Evolutionary conservation across 2,797 vertebrate genomes (phyloP).

Genomic region (Pangasius sanitwongsei): DNA sequence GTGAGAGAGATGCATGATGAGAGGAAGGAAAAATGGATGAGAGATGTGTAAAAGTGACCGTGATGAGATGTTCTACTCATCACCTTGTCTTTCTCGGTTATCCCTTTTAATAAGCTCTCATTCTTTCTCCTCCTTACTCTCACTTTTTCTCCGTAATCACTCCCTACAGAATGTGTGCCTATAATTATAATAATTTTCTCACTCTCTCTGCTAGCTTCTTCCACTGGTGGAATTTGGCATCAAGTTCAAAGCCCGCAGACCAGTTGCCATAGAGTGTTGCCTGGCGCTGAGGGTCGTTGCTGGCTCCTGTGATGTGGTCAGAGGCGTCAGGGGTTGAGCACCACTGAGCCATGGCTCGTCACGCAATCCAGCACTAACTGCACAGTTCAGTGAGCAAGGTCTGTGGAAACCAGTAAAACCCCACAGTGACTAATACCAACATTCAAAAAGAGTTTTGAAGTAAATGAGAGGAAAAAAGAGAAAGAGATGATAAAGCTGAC

Average conservation of each 20-base stretch:
- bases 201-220: slow-evolving; percentile 23
- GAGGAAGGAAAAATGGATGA: neutral
- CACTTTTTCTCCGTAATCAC: slow-evolving; percentile 27
- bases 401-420: slow-evolving; percentile 37
- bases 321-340: slow-evolving; percentile 23
- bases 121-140: slow-evolving; percentile 17
- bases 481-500: neutral
- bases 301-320: slow-evolving; percentile 56
- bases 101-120: neutral
- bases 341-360: slow-evolving; percentile 36
- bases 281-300: slow-evolving; percentile 13
- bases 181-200: slow-evolving; percentile 40
- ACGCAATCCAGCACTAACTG: slow-evolving; percentile 43
- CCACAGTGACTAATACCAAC: slow-evolving; percentile 29
- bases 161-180: slow-evolving; percentile 42
- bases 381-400: slow-evolving; percentile 43
- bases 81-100: neutral
- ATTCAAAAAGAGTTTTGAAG: slow-evolving; percentile 24
- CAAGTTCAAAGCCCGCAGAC: slow-evolving; percentile 50
- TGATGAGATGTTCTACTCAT: neutral
- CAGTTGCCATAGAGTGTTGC: slow-evolving; percentile 41
- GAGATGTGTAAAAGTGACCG: neutral
- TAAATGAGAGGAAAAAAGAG: slow-evolving; percentile 21
- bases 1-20: neutral
- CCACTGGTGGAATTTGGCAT: slow-evolving; percentile 49